Percentiles rank a stretch among this genome's conserved stretches.
Evolutionary conservation across 2,113 vertebrate genomes (phyloP).

Genomic region (Bubo bubo): DNA sequence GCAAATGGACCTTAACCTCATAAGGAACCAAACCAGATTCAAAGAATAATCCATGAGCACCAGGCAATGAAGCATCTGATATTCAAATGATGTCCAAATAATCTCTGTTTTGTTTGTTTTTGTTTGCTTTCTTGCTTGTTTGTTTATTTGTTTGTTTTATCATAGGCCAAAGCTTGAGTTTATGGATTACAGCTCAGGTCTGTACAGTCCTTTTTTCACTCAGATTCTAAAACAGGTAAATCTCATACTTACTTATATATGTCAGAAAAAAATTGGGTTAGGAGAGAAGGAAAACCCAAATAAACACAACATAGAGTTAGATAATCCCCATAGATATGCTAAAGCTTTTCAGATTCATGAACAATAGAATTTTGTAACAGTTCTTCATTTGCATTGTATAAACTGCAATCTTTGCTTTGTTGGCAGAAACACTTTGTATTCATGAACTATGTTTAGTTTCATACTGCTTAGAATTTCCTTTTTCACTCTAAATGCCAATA

Average conservation of each 20-base stretch:
- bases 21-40: neutral
- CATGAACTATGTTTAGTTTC: constrained; percentile 45
- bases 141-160: neutral
- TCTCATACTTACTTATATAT: neutral
- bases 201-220: neutral
- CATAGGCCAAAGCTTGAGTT: neutral
- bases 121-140: neutral
- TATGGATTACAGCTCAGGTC: neutral
- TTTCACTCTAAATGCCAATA: constrained; percentile 23
- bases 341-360: constrained; percentile 4
- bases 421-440: constrained; percentile 40
- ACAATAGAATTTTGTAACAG: constrained; percentile 19
- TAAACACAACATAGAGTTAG: neutral
- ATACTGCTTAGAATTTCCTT: constrained; percentile 8
- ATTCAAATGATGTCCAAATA: neutral
- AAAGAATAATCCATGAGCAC: neutral
- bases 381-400: constrained; percentile 50
- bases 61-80: neutral
- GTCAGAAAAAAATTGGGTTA: accelerated
- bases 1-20: neutral
- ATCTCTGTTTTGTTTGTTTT: neutral
- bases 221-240: neutral
- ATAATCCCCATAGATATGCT: constrained; percentile 8
- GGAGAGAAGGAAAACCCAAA: neutral
- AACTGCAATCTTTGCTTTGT: constrained; percentile 45